These are phyloP conservation scores for Danio albolineatus DNA, from an alignment of 2,797 vertebrate genomes.

Conservation along the genomic window DNA sequence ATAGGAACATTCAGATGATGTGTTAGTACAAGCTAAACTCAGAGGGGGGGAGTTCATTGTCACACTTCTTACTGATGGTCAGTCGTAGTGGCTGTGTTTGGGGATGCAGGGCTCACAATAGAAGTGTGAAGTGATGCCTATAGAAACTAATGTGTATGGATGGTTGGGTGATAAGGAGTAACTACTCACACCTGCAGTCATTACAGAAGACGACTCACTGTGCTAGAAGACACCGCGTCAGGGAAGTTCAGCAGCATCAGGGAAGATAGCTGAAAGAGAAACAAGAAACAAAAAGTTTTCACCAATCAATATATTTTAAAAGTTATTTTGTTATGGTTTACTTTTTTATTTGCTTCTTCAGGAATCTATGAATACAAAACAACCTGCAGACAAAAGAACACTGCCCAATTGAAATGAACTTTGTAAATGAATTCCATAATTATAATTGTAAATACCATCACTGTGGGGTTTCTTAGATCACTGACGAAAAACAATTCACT, in stretches of 20 bases:
- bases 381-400: background rate
- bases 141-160: conserved; percentile 64
- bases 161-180: conserved; percentile 55
- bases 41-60: conserved; percentile 42
- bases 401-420: background rate
- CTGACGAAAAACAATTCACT: background rate
- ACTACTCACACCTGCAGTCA: conserved; percentile 51
- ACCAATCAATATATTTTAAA: background rate
- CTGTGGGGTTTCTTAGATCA: background rate
- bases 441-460: conserved; percentile 1
- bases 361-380: background rate
- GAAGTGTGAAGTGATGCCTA: conserved; percentile 62
- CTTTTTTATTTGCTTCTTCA: too few relatives aligned
- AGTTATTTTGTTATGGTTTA: too few relatives aligned
- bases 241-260: conserved; percentile 16
- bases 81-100: conserved; percentile 51
- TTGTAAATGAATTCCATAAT: background rate
- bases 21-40: conserved; percentile 50
- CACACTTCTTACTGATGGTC: conserved; percentile 46
- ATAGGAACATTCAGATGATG: conserved; percentile 37
- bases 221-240: conserved; percentile 20
- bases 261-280: background rate
- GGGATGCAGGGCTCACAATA: conserved; percentile 49
- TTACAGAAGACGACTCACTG: conserved; percentile 40
- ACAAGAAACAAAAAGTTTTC: background rate